Base-by-base conservation (phyloP, 1,140 invertebrate genomes). In the silkworm (Bombyx mori) region DNA sequence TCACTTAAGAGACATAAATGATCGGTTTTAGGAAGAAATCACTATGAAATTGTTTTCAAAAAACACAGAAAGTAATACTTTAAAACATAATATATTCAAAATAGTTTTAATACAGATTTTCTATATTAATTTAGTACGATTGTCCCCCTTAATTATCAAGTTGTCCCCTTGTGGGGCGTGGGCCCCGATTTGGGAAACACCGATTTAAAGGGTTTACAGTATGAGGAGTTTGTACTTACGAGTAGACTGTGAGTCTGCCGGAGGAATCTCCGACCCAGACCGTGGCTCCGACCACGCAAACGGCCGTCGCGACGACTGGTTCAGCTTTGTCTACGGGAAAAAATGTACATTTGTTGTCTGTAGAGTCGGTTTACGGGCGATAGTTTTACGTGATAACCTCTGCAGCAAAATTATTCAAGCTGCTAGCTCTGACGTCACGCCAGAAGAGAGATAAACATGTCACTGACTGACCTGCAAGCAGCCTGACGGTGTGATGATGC, bases 211-310 rank as follows among this genome's bases (percentile, higher is more conserved):
- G 44, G 1, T n/a, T n/a, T 10, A 50, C 12, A 18, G 1, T 8
- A 50, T 18, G 10, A 18, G 7, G 2, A 18, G 18, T 59, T n/a
- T 18, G n/a, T 64, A 89, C 89, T 89, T 69, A 92, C 92, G 88
- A 89, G 66, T 95, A 97, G 1, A 95, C 93, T 69, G 95, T 93
- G 52, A 98, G 91, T 57, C 92, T 91, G 10, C 95, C 95, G 0
- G 90, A 86, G 56, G 92, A 93, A 80, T 98, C 96, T 0, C 96
- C 96, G 57, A 97, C 91, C 96, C 96, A 98, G 52, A 98, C 91
- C 44, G 89, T 89, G 59, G 90, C 88, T 61, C 92, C 90, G 22
- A 96, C 91, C 3, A 92, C 90, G 71, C 92, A 93, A 75, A 92
- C 88, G 0, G 91, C 90, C 26, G 91, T 92, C 49, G 92, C 91